A percentile compares a stretch with the other conserved stretches of the same genome.
phyloP scores from a whole-genome alignment of 1,140 invertebrate genomes.

The Euwallacea fornicatus region DNA sequence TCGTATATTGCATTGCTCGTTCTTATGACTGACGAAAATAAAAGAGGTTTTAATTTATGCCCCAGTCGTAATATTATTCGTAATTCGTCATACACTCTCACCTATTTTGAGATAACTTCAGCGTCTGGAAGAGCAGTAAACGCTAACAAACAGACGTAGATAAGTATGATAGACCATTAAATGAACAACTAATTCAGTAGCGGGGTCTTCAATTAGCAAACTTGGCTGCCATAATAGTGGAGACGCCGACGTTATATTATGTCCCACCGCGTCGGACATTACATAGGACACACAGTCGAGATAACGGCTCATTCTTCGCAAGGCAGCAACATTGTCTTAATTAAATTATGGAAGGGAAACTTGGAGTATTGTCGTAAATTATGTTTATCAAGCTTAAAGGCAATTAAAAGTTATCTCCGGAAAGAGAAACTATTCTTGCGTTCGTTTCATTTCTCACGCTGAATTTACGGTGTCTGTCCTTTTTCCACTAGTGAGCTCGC shows the following conservation, averaged over 20 bases:
- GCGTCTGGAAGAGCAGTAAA: conserved; percentile 42
- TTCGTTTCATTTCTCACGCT: too few species aligned
- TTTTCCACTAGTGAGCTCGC: too few species aligned
- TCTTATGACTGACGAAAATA: too few species aligned
- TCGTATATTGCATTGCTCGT: too few species aligned
- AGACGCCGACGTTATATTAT: conserved; percentile 35
- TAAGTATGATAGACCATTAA: conserved; percentile 48
- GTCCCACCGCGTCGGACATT: conserved; percentile 37
- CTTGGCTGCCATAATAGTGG: conserved; percentile 45
- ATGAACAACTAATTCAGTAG: conserved; percentile 50
- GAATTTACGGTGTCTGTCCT: too few species aligned
- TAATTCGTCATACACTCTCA: too few species aligned
- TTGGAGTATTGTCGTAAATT: background rate
- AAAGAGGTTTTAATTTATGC: too few species aligned
- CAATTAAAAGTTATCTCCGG: too few species aligned
- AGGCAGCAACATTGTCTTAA: conserved; percentile 41
- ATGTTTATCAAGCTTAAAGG: background rate
- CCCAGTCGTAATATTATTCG: background rate
- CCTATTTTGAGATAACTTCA: conserved; percentile 3
- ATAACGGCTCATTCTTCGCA: conserved; percentile 40
- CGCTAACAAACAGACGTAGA: conserved; percentile 38
- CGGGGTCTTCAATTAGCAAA: conserved; percentile 49
- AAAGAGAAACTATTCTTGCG: too few species aligned
- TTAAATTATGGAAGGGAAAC: conserved; percentile 38
- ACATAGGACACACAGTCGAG: conserved; percentile 38